Conservation (phyloP, 2,113 vertebrate genomes). For the Oceanites oceanicus region DNA sequence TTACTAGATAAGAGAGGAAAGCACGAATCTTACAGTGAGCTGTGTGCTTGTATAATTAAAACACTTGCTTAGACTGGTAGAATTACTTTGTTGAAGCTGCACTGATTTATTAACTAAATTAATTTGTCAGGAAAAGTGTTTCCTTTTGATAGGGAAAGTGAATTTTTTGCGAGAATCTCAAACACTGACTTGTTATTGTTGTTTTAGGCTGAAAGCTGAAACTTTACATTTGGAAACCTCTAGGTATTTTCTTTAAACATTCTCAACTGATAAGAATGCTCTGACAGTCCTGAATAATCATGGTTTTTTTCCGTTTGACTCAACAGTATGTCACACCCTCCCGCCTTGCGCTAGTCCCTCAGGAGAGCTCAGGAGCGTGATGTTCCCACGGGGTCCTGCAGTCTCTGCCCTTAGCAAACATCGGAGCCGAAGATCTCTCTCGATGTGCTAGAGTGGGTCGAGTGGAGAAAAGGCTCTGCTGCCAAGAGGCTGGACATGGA, state of each 20-base stretch:
- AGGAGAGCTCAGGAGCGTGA: not conserved
- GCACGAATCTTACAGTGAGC: too few relatives aligned
- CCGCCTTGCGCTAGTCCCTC: not conserved
- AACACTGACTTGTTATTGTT: not conserved
- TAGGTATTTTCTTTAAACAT: not conserved
- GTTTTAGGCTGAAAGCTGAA: not conserved
- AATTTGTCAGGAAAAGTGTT: not conserved
- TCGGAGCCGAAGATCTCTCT: not conserved
- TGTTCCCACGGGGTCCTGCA: not conserved
- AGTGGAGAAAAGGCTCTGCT: not conserved
- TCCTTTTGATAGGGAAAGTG: not conserved
- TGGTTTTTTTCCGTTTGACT: too few relatives aligned
- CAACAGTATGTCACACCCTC: rapidly evolving
- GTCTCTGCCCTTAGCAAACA: not conserved
- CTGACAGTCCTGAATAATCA: too few relatives aligned
- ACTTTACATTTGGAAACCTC: not conserved
- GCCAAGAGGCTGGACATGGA: too few relatives aligned
- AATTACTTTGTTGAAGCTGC: not conserved
- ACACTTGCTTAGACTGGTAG: not conserved
- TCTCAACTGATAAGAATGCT: not conserved
- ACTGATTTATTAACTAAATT: not conserved
- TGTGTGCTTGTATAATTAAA: not conserved
- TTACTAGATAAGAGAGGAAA: not conserved
- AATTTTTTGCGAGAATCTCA: not conserved
- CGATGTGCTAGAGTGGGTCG: rapidly evolving